Conservation (phyloP, 2,888 invertebrate species). For the Eupsilia transversa region DNA sequence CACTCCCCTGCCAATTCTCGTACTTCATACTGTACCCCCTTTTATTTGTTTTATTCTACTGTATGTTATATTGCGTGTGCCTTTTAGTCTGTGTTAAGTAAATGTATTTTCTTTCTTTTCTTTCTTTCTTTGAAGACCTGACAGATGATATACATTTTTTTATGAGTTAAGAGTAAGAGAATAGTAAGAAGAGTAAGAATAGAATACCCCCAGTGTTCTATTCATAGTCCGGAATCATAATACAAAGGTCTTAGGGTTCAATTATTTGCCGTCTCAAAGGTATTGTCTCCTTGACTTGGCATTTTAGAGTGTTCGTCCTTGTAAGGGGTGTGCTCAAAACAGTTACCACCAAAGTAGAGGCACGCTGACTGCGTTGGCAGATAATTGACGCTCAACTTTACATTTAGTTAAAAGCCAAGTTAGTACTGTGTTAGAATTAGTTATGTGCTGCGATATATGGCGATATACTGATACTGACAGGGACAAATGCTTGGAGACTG, state of each 20-base stretch:
- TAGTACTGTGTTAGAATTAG: conserved; percentile 11
- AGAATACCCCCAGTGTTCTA: no score
- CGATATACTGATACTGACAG: neutral
- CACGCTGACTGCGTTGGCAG: conserved; percentile 18
- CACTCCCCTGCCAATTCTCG: no score
- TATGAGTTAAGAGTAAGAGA: no score
- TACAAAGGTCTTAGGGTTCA: neutral
- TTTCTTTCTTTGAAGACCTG: no score
- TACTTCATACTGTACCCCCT: no score
- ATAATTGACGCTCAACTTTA: conserved; percentile 48
- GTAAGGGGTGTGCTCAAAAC: neutral
- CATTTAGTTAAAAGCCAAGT: conserved; percentile 47
- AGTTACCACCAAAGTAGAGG: conserved; percentile 14
- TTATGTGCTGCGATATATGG: neutral
- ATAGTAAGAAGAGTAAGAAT: no score
- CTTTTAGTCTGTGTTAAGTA: no score
- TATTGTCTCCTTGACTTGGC: neutral
- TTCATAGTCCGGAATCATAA: neutral
- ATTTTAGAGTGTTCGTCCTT: neutral
- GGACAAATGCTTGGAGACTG: neutral
- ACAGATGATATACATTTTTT: no score
- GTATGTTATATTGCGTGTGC: no score
- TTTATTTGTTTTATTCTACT: no score
- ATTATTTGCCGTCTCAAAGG: neutral
- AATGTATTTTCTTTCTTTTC: no score